Percentiles rank a stretch among this genome's conserved stretches.
Evolutionary conservation across 1,140 invertebrate species (phyloP).

Genomic region (Drosophila melanogaster): DNA sequence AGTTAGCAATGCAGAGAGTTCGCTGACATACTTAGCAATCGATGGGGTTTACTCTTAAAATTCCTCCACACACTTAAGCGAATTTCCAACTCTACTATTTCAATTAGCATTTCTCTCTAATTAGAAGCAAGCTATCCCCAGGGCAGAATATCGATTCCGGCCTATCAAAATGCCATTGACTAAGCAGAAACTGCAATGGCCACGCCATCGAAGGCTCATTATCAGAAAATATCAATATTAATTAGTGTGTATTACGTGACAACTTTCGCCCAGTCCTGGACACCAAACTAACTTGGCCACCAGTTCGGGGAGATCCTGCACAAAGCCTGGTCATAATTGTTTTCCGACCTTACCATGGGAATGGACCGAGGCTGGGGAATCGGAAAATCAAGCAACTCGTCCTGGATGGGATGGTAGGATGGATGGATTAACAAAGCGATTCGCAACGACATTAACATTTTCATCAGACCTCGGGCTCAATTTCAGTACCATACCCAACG

Average conservation of each 20-base stretch:
- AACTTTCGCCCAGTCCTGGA: constrained; percentile 38
- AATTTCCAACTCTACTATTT: constrained; percentile 29
- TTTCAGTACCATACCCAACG: constrained; percentile 17
- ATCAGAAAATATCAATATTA: constrained; percentile 78
- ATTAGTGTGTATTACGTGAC: constrained; percentile 81
- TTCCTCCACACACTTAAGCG: constrained; percentile 3
- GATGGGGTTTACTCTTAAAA: background rate
- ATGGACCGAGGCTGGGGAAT: background rate
- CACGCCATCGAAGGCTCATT: constrained; percentile 44
- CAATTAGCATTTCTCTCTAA: constrained; percentile 55
- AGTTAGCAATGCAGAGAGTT: no score
- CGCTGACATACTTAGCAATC: no score
- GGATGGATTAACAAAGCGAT: constrained; percentile 76
- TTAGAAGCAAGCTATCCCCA: constrained; percentile 23
- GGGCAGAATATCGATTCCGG: constrained; percentile 33
- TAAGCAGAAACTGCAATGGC: constrained; percentile 65
- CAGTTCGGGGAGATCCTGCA: constrained; percentile 20
- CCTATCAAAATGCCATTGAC: constrained; percentile 72
- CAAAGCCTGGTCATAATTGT: constrained; percentile 73
- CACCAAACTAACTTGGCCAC: constrained; percentile 10
- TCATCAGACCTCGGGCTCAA: constrained; percentile 68
- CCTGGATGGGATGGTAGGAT: constrained; percentile 24
- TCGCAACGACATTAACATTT: constrained; percentile 82
- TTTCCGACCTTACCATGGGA: constrained; percentile 59
- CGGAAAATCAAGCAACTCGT: constrained; percentile 67